Percentiles rank a stretch among this genome's conserved stretches.
Evolutionary conservation across 2,888 invertebrate species (phyloP).

Genomic region (Patella pellucida): DNA sequence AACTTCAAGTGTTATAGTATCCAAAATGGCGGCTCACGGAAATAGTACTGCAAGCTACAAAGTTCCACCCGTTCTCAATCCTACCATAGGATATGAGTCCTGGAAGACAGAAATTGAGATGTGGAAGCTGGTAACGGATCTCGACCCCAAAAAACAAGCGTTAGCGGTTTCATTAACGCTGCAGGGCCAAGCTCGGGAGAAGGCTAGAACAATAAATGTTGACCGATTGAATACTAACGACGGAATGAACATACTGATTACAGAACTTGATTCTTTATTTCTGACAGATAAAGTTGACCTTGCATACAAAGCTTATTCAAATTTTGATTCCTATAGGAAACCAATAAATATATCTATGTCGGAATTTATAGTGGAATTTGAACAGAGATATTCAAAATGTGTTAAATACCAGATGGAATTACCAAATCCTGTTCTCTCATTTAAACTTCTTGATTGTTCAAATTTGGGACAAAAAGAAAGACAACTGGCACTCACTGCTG

Average conservation of each 20-base stretch:
- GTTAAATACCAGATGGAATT: not conserved
- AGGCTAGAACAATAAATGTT: not conserved
- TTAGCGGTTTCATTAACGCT: not conserved
- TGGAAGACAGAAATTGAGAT: not conserved
- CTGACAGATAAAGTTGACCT: not conserved
- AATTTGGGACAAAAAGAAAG: not conserved
- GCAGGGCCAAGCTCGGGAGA: not conserved
- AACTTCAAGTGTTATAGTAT: not conserved
- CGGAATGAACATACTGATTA: not conserved
- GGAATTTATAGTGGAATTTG: slow-evolving; percentile 8
- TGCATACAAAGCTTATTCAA: not conserved
- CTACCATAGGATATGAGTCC: not conserved
- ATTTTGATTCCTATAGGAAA: not conserved
- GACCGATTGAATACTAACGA: not conserved
- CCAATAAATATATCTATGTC: not conserved
- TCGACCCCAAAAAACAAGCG: not conserved
- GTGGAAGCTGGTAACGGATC: not conserved
- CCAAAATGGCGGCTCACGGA: not conserved
- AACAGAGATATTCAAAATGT: not conserved
- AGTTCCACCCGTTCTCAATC: not conserved
- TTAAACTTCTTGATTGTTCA: not conserved
- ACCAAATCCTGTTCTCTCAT: slow-evolving; percentile 11
- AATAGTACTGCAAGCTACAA: not conserved
- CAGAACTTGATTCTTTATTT: not conserved
- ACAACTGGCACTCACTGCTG: not conserved